Base-by-base conservation (phyloP, 2,113 vertebrate species). In the Chinchilla lanigera region DNA sequence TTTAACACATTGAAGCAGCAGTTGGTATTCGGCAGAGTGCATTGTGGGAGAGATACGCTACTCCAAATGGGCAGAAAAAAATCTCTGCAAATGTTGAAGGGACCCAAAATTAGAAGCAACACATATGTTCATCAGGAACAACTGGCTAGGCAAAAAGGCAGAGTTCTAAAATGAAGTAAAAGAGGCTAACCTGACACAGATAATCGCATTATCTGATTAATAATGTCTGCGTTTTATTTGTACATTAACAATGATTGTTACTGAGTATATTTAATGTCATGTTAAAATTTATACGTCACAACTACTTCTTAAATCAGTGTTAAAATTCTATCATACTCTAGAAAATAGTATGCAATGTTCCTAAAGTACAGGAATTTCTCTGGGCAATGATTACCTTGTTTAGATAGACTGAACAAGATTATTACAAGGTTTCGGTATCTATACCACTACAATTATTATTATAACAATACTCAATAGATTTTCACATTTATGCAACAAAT, bases 11-110 rank as follows among this genome's bases (percentile, higher is more conserved):
- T 50, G 69, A 77, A 87, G 1, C 50, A 61, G 33, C 14, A 54
- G 11, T 30, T 19, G 1, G 38, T 7, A 13, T 44, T 24, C 56
- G 13, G 19, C n/a, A 41, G n/a, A 52, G 3, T 0, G 8, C 5
- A 33, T 2, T n/a, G 22, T 7, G 7, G 19, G 10, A 56, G 86
- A 54, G n/a, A 80, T 58, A 17, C 13, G 0, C 11, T 6, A 58
- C 26, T 35, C 20, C 41, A 75, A 6, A 24, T 75, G 35, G 80
- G 4, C 54, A 63, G 35, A n/a, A 3, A 3, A 22, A 69, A 69
- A 86, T 28, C 6, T 56, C 56, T 63, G 0, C 7, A 93, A 30
- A 11, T 16, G 3, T 35, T 0, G 13, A 71, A 90, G 20, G 4
- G 28, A 5, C 3, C 56, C 35, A 16, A 83, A 52, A 44, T n/a